Evolutionary conservation across 2,888 invertebrate species (phyloP).

Genomic region (Creontiades dilutus): DNA sequence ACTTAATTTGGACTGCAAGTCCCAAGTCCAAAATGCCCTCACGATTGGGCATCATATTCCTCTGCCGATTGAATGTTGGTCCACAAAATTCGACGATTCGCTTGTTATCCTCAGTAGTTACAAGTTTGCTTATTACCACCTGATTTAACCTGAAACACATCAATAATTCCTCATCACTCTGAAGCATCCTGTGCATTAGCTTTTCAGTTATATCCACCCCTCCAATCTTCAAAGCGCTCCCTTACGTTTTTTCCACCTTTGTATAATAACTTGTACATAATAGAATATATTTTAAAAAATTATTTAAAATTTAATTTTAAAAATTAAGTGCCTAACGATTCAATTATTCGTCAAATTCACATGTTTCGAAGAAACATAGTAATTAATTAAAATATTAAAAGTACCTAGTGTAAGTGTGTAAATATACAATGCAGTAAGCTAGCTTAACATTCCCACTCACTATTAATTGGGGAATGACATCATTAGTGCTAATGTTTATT

Average conservation of each 20-base stretch:
- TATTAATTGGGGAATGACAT: neutral
- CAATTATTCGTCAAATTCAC: neutral
- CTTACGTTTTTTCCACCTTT: neutral
- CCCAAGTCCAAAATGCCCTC: no score
- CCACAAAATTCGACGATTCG: no score
- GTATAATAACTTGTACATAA: constrained; percentile 28
- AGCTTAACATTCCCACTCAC: constrained; percentile 19
- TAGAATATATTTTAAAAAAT: constrained; percentile 44
- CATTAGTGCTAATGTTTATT: neutral
- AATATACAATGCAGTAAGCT: neutral
- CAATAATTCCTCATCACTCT: no score
- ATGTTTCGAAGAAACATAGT: neutral
- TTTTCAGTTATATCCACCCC: neutral
- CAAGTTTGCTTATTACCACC: no score
- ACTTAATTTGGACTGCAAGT: no score
- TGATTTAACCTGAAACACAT: no score
- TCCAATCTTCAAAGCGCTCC: neutral
- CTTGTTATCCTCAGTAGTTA: no score
- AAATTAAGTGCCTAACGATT: constrained; percentile 42
- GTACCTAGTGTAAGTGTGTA: neutral
- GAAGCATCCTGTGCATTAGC: neutral
- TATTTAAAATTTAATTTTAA: neutral
- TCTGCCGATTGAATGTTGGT: no score
- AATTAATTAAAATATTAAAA: neutral
- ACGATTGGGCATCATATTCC: no score